These are phyloP conservation scores for Oryctes rhinoceros DNA, from an alignment of 1,140 invertebrate species.

Conservation along the genomic window DNA sequence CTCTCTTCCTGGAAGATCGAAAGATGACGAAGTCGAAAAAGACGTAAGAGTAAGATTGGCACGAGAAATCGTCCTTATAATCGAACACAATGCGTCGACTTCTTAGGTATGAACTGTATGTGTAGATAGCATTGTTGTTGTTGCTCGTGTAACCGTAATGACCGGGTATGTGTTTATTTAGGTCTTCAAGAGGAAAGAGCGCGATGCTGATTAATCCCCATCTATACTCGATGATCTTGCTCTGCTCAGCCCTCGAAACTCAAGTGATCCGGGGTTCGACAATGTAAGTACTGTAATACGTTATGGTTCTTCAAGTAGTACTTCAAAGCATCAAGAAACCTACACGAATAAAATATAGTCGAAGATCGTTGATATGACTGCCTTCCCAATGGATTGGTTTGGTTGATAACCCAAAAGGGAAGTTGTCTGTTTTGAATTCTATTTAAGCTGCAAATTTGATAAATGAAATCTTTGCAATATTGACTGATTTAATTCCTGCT, in stretches of 20 bases:
- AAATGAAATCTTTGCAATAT: no score
- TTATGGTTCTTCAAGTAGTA: background rate
- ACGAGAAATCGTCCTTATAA: slow-evolving; percentile 17
- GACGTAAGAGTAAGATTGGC: slow-evolving; percentile 24
- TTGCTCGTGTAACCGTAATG: background rate
- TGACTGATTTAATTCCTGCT: no score
- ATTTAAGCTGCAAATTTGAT: no score
- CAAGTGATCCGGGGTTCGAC: background rate
- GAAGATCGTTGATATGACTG: no score
- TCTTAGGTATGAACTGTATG: background rate
- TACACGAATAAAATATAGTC: background rate
- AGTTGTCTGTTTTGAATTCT: no score
- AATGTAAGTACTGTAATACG: slow-evolving; percentile 7
- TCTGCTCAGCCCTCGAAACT: slow-evolving; percentile 1
- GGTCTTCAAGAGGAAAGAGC: background rate
- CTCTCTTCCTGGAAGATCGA: slow-evolving; percentile 14
- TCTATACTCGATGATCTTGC: background rate
- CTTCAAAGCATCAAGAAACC: background rate
- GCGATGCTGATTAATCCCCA: slow-evolving; percentile 15
- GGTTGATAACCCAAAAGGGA: no score
- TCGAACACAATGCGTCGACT: slow-evolving; percentile 13
- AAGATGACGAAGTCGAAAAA: background rate
- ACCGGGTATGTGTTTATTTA: slow-evolving; percentile 17
- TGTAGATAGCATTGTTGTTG: background rate
- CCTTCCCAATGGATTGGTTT: no score